Conservation (phyloP, 2,797 vertebrate genomes). For the Neomorphus geoffroyi region DNA sequence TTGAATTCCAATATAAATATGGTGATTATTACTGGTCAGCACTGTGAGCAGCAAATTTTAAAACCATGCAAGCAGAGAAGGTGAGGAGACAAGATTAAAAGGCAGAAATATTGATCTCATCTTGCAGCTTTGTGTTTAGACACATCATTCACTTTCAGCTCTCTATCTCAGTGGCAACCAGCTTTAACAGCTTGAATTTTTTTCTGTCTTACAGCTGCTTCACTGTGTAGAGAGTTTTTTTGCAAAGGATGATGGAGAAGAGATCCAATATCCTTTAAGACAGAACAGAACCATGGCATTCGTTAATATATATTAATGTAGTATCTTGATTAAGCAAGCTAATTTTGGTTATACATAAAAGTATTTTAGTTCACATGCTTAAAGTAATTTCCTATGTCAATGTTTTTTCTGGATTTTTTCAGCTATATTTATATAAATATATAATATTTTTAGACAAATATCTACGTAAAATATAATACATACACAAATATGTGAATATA, state of each 20-base stretch:
- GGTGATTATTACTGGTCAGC: slow-evolving; percentile 29
- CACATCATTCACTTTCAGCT: slow-evolving; percentile 6
- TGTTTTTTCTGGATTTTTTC: not conserved
- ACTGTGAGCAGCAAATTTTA: not conserved
- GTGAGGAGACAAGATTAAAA: slow-evolving; percentile 26
- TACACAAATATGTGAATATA: not conserved
- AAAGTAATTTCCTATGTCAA: not conserved
- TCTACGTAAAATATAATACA: not conserved
- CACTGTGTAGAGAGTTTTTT: not conserved
- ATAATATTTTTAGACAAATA: not conserved
- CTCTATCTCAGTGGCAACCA: not conserved
- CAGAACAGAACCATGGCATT: not conserved
- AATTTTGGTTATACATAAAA: not conserved
- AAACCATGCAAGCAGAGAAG: not conserved
- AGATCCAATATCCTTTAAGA: not conserved
- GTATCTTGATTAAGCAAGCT: not conserved
- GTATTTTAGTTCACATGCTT: not conserved
- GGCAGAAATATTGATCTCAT: slow-evolving; percentile 37
- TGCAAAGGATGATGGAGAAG: not conserved
- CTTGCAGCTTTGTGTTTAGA: slow-evolving; percentile 17
- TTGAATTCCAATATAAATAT: not conserved
- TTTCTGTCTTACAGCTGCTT: not conserved
- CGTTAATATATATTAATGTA: not conserved
- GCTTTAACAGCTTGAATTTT: slow-evolving; percentile 6
- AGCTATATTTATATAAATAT: not conserved